Evolutionary conservation across 1,140 invertebrate genomes (phyloP), one percentile per base, ranked within the genome.

Genomic region (Lethrus apterus): DNA sequence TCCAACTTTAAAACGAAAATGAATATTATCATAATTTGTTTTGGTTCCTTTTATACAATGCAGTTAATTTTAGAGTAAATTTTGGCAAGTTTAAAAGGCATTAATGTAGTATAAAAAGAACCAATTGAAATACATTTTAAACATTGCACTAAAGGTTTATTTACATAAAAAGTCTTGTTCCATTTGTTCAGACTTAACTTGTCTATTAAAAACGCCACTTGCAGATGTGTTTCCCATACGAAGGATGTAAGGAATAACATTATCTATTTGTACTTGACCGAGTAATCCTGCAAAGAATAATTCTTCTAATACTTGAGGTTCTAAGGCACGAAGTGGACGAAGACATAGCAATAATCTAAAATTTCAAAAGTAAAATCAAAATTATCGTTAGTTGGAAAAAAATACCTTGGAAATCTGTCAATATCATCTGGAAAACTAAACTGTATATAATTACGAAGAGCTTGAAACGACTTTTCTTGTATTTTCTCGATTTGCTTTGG

Each of bases 201-300:
- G 56, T 50, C 58, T 49, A 11, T 29, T 41, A 15, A 41, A 41
- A 41, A 17, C 29, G 11, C 29, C 29, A 3, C 11, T 9, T 13
- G 21, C 11, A 3, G 38, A 23, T 15, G 38, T 14, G 21, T 49
- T 56, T n/a, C 69, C 81, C 83, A 92, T 89, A 53, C 83, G 81
- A 45, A 95, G 75, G 59, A 95, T 85, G 62, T 90, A 93, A 44
- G 92, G 92, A 66, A 95, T 88, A 51, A 93, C 85, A 63, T 83
- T 89, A 64, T 93, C 87, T 46, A 96, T 91, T 70, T 89, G 87
- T 46, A 93, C 83, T 62, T 85, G 89, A n/a, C 91, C 91, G 24
- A 93, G 84, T 23, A 95, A 77, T 13, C 89, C 88, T 9, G 89
- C 83, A 65, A 93, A 93, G 70, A 96, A 95, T 21, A 96, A 73